Percentiles rank a stretch among this genome's conserved stretches.
phyloP scores from a whole-genome alignment of 37 sponge, comb jelly and placozoan genomes.

The Diacarnus erythraeanus region DNA sequence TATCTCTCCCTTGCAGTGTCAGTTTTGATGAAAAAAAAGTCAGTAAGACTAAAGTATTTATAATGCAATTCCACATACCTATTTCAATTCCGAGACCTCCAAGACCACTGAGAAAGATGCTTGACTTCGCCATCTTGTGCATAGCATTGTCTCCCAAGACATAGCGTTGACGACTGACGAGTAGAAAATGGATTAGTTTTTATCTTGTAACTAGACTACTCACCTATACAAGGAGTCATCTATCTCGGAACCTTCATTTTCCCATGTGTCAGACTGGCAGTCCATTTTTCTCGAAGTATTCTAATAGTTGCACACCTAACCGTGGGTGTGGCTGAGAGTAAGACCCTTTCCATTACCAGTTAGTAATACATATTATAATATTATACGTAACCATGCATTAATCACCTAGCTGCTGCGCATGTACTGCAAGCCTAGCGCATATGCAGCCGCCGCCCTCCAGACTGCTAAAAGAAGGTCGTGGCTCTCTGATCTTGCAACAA shows the following conservation, averaged over 20 bases:
- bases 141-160: conserved; percentile 93
- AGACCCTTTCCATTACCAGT: too few relatives aligned
- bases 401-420: neutral
- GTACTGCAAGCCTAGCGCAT: neutral
- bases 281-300: neutral
- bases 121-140: conserved; percentile 79
- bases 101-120: conserved; percentile 83
- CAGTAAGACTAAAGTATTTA: neutral
- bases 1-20: too few relatives aligned
- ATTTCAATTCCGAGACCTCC: conserved; percentile 92
- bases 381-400: neutral
- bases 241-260: conserved; percentile 54
- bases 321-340: conserved; percentile 3
- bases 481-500: conserved; percentile 3
- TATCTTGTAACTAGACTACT: neutral
- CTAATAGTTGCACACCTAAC: neutral
- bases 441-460: conserved; percentile 21
- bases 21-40: conserved; percentile 1
- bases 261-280: neutral
- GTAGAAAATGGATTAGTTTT: too few relatives aligned
- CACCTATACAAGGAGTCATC: conserved; percentile 89
- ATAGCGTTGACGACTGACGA: conserved; percentile 95
- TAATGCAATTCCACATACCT: conserved; percentile 66
- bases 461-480: conserved; percentile 15
- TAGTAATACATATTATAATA: too few relatives aligned